Percentiles rank a stretch among this genome's conserved stretches.
These are phyloP conservation scores for Acanthosepion pharaonis DNA, from an alignment of 2,888 invertebrate genomes.

Conservation along the genomic window DNA sequence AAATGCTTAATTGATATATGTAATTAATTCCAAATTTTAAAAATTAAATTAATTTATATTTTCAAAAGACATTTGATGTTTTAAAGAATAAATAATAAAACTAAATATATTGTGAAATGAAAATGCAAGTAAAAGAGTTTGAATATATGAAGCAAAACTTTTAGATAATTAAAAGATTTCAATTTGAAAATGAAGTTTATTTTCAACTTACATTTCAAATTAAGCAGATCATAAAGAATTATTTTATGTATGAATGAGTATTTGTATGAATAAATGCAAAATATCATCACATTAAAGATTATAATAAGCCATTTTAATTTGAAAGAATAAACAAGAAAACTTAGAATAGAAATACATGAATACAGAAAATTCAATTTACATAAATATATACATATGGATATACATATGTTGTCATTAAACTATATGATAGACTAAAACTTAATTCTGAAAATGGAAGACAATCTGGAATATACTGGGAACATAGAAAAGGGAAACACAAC, in stretches of 20 bases:
- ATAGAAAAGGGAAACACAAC: not conserved
- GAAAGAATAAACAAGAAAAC: not conserved
- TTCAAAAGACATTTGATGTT: too few relatives aligned
- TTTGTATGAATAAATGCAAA: not conserved
- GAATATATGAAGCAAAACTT: too few relatives aligned
- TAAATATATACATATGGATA: not conserved
- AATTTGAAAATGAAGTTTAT: too few relatives aligned
- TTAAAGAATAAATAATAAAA: too few relatives aligned
- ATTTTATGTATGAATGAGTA: not conserved
- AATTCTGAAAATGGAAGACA: conserved; percentile 33
- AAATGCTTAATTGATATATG: too few relatives aligned
- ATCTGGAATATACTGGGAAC: not conserved
- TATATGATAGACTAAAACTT: not conserved
- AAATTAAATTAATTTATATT: too few relatives aligned
- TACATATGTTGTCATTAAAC: not conserved
- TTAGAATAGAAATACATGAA: not conserved
- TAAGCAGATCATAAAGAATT: too few relatives aligned
- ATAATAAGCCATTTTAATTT: not conserved
- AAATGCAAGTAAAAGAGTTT: too few relatives aligned
- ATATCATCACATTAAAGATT: not conserved
- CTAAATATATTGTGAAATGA: too few relatives aligned
- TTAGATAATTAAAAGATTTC: too few relatives aligned
- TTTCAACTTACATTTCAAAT: too few relatives aligned
- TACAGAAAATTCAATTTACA: not conserved
- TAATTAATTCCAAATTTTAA: too few relatives aligned